Evolutionary conservation across 2,113 vertebrate species (phyloP), one percentile per base, ranked within the genome.

Genomic region (Gadus macrocephalus): DNA sequence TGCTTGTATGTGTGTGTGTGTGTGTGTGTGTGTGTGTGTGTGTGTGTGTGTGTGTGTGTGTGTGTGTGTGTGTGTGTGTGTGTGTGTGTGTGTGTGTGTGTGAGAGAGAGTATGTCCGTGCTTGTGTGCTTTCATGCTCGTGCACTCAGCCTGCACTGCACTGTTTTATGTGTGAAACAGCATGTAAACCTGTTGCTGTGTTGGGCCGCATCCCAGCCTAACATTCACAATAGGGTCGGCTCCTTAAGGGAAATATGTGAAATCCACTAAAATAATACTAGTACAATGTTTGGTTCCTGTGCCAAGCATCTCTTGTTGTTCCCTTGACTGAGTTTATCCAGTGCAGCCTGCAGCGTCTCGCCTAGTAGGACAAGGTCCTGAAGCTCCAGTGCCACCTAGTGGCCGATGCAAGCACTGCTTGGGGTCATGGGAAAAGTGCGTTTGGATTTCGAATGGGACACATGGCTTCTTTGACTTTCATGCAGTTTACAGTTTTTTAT

Each of bases 301-400:
- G 31, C 31, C 31, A 35, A 35, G 31, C 31, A 35, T 35, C 31
- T 4, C 31, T 35, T 35, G 31, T 35, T 35, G 31, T 35, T 35
- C 73, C 69, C 42, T 72, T 74, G 73, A 53, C 60, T 59, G 17
- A 11, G 19, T n/a, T 42, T 28, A 7, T 7, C 8, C 58, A 53
- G n/a, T 20, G 16, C 28, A 31, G 61, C n/a, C 15, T 20, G 16
- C 28, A 31, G 61, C n/a, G 5, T 20, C 58, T 31, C 22, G 20
- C 15, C 4, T 17, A 15, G 14, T 16, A 22, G 1, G n/a, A 20
- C 9, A 6, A 3, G 42, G 42, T 49, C 53, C 25, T 67, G 76
- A 66, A 72, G n/a, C 81, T 74, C 82, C 91, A 84, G 80, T 89
- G 88, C 87, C 91, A 81, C 84, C 91, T 77, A 0, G 66, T 71